Evolutionary conservation across 2,888 invertebrate species (phyloP).

Genomic region (Tetheella fluctuosa): DNA sequence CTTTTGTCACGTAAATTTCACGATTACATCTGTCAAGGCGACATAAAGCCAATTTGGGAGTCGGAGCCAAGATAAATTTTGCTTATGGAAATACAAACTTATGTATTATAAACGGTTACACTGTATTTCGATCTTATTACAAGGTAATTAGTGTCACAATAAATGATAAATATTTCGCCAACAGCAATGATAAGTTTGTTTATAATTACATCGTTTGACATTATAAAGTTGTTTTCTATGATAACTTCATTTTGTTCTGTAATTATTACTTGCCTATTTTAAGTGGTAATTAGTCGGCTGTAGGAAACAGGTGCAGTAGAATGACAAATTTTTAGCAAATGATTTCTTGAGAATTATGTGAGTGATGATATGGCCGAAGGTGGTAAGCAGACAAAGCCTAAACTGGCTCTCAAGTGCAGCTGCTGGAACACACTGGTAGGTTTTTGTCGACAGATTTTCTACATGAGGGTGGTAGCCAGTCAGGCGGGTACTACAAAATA

Average conservation of each 20-base stretch:
- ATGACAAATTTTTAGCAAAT: background rate
- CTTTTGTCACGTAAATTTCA: conserved; percentile 62
- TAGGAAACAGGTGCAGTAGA: background rate
- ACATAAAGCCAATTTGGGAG: conserved; percentile 59
- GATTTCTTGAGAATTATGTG: no score
- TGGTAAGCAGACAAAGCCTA: no score
- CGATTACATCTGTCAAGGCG: conserved; percentile 68
- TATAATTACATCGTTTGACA: conserved; percentile 10
- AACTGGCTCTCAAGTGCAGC: no score
- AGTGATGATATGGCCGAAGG: no score
- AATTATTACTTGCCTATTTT: background rate
- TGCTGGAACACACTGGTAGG: no score
- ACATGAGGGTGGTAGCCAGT: no score
- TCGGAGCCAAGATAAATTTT: conserved; percentile 41
- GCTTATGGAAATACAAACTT: conserved; percentile 17
- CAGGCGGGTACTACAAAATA: no score
- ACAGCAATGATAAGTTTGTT: conserved; percentile 4
- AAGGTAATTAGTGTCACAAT: background rate
- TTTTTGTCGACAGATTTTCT: no score
- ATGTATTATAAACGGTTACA: conserved; percentile 13
- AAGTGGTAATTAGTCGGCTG: background rate
- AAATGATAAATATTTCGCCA: background rate
- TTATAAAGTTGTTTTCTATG: conserved; percentile 9
- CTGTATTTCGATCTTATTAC: conserved; percentile 1
- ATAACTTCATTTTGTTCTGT: conserved; percentile 12